phyloP scores from a whole-genome alignment of 1,140 invertebrate genomes.

The Conus betulinus region DNA sequence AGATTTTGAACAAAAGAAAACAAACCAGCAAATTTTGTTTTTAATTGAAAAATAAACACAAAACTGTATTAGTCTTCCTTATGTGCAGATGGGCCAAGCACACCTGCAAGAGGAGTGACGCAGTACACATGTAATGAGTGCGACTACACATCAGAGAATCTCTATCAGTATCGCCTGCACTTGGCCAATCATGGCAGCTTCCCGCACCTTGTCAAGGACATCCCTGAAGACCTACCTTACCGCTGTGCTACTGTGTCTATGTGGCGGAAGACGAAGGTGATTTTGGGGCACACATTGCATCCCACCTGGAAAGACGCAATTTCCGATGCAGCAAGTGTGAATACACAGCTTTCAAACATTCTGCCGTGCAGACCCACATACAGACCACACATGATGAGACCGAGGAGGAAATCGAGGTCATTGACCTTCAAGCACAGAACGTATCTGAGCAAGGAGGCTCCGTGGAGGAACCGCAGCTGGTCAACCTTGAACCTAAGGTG shows the following conservation, averaged over 20 bases:
- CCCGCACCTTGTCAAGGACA: constrained; percentile 31
- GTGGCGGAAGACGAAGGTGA: constrained; percentile 44
- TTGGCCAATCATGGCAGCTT: constrained; percentile 39
- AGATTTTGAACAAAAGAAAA: too few species aligned
- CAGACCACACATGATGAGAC: constrained; percentile 33
- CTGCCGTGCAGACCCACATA: constrained; percentile 30
- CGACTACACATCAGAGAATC: constrained; percentile 38
- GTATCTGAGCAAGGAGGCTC: background rate
- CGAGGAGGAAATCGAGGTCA: constrained; percentile 25
- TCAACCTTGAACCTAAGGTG: constrained; percentile 35
- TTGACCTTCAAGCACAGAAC: background rate
- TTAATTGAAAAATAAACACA: too few species aligned
- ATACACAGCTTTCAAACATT: constrained; percentile 38
- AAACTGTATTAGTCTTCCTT: too few species aligned
- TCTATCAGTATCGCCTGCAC: constrained; percentile 49
- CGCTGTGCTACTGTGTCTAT: constrained; percentile 49
- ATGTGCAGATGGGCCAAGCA: too few species aligned
- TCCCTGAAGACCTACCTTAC: constrained; percentile 29
- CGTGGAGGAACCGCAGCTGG: background rate
- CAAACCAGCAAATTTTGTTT: too few species aligned
- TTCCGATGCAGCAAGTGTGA: constrained; percentile 48
- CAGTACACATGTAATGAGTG: constrained; percentile 45
- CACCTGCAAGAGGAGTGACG: background rate
- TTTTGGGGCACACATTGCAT: constrained; percentile 41
- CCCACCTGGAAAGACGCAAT: constrained; percentile 30